These are phyloP conservation scores for Cerceris ruficornis DNA, from an alignment of 2,888 invertebrate genomes.

Conservation along the genomic window DNA sequence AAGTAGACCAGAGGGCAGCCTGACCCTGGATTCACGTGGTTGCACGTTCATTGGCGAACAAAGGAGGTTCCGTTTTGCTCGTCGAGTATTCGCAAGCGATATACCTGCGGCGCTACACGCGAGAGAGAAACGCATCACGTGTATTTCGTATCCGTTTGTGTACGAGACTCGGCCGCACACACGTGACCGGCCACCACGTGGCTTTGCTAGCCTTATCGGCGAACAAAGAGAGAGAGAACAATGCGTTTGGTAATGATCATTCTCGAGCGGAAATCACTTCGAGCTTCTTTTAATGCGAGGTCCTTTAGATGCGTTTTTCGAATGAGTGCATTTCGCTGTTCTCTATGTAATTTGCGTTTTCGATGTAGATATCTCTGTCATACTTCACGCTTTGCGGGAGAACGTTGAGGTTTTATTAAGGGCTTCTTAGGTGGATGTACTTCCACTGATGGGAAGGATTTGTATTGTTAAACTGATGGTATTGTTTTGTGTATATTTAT, in stretches of 20 bases:
- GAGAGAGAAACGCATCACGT: background rate
- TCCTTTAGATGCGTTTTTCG: too few species aligned
- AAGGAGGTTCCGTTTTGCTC: slow-evolving; percentile 50
- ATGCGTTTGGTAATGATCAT: slow-evolving; percentile 26
- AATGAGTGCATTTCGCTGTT: background rate
- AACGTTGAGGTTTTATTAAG: too few species aligned
- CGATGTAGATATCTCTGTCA: too few species aligned
- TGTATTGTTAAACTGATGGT: too few species aligned
- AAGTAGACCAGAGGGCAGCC: slow-evolving; percentile 47
- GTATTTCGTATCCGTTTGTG: background rate
- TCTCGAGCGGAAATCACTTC: slow-evolving; percentile 31
- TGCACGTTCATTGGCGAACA: slow-evolving; percentile 53
- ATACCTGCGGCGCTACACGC: slow-evolving; percentile 7
- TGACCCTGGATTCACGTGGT: slow-evolving; percentile 39
- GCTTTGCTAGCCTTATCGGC: slow-evolving; percentile 32
- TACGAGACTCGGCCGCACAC: slow-evolving; percentile 8
- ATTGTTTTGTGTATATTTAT: too few species aligned
- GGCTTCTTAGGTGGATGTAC: too few species aligned
- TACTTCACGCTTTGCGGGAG: too few species aligned
- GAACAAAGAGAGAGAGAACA: slow-evolving; percentile 34
- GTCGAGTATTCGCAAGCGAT: slow-evolving; percentile 31
- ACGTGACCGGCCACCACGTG: slow-evolving; percentile 39
- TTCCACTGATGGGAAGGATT: too few species aligned
- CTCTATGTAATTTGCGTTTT: too few species aligned
- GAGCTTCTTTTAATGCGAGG: too few species aligned